Percentiles rank a stretch among this genome's conserved stretches.
phyloP scores from a whole-genome alignment of 2,888 invertebrate species.

The Meiosimyza platycephala region DNA sequence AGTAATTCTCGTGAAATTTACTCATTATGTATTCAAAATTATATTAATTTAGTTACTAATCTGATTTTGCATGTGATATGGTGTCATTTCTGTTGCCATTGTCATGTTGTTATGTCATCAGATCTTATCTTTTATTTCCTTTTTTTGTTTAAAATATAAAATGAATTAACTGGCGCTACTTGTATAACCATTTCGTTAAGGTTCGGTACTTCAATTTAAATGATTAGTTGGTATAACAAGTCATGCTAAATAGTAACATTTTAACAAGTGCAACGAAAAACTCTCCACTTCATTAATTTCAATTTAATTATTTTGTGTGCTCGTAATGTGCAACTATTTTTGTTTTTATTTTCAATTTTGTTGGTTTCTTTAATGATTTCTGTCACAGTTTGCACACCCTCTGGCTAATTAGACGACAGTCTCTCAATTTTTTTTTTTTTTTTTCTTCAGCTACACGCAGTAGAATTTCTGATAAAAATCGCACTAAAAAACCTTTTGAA shows the following conservation, averaged over 20 bases:
- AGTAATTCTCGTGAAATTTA: too few species aligned
- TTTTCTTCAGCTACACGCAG: neutral
- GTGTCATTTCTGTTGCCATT: neutral
- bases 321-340: constrained; percentile 26
- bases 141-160: neutral
- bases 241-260: neutral
- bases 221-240: constrained; percentile 4
- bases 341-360: constrained; percentile 41
- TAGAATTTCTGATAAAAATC: constrained; percentile 32
- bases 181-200: neutral
- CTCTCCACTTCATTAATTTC: constrained; percentile 49
- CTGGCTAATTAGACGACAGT: constrained; percentile 17
- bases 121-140: constrained; percentile 3
- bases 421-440: constrained; percentile 14
- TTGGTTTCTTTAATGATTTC: constrained; percentile 51
- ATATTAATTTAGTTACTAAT: too few species aligned
- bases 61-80: neutral
- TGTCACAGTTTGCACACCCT: constrained; percentile 13
- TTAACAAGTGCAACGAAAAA: constrained; percentile 23
- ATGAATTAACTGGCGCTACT: neutral
- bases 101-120: constrained; percentile 5
- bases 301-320: constrained; percentile 48
- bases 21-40: too few species aligned
- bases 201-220: constrained; percentile 8
- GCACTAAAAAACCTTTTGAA: constrained; percentile 10